These are phyloP conservation scores for Ciconia maguari DNA, from an alignment of 2,113 vertebrate genomes.

Conservation along the genomic window DNA sequence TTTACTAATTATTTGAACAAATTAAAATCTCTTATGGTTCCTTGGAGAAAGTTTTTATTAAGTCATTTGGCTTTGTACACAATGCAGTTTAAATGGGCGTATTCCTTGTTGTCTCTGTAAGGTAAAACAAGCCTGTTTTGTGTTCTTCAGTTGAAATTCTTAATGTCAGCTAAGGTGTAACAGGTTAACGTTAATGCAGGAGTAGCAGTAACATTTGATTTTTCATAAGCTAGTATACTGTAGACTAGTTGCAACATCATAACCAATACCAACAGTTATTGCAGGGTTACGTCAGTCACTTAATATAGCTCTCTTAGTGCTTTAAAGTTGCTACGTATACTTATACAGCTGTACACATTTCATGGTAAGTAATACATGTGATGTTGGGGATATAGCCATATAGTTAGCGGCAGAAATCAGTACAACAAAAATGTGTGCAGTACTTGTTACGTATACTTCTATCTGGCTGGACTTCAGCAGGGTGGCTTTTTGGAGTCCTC, in stretches of 20 bases:
- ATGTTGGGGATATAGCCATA: not conserved
- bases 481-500: not conserved
- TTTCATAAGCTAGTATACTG: not conserved
- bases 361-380: no score
- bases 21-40: not conserved
- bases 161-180: not conserved
- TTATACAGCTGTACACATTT: not conserved
- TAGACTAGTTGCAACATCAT: not conserved
- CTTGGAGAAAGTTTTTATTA: not conserved
- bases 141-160: not conserved
- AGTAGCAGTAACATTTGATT: not conserved
- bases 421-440: fast-evolving
- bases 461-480: not conserved
- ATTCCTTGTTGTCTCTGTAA: not conserved
- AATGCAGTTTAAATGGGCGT: not conserved
- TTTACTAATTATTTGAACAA: not conserved
- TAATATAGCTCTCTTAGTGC: not conserved
- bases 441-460: fast-evolving
- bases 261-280: not conserved
- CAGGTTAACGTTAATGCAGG: not conserved
- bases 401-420: not conserved
- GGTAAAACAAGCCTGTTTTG: not conserved
- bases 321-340: not conserved
- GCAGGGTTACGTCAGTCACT: not conserved
- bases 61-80: not conserved